phyloP scores from a whole-genome alignment of 2,888 invertebrate species.

The Dolomedes plantarius region DNA sequence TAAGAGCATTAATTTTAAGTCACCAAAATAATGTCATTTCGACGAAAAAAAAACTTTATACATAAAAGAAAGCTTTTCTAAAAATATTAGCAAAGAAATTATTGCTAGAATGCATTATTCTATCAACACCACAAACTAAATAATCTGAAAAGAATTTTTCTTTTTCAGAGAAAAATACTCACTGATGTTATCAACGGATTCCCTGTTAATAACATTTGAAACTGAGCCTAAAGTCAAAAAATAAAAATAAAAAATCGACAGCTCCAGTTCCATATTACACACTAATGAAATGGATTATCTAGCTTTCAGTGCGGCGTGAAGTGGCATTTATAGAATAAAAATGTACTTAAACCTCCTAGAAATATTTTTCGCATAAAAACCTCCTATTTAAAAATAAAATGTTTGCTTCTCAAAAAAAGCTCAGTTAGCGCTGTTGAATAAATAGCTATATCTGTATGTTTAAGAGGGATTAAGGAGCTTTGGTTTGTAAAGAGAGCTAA shows the following conservation, averaged over 20 bases:
- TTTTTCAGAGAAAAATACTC: too few relatives aligned
- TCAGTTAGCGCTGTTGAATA: conserved; percentile 19
- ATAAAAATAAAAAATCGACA: neutral
- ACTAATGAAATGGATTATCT: conserved; percentile 4
- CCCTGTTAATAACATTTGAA: neutral
- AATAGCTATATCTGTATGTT: conserved; percentile 42
- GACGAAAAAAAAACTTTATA: too few relatives aligned
- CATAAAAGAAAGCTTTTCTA: too few relatives aligned
- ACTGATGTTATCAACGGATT: too few relatives aligned
- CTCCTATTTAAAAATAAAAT: conserved; percentile 36
- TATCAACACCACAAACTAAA: too few relatives aligned
- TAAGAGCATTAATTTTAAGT: too few relatives aligned
- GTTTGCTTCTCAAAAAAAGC: neutral
- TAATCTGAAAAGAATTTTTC: too few relatives aligned
- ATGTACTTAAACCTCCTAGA: neutral
- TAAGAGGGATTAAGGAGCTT: conserved; percentile 47
- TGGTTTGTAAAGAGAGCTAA: conserved; percentile 24
- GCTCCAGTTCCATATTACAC: neutral
- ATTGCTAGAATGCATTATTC: too few relatives aligned
- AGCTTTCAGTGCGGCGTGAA: neutral
- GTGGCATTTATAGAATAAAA: neutral
- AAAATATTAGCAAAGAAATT: too few relatives aligned
- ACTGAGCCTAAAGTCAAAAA: neutral
- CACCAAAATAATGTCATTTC: too few relatives aligned
- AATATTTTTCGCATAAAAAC: conserved; percentile 10